A percentile compares a stretch with the other conserved stretches of the same genome.
Conservation (phyloP, 2,888 invertebrate genomes). For the Euzetes globulus region DNA sequence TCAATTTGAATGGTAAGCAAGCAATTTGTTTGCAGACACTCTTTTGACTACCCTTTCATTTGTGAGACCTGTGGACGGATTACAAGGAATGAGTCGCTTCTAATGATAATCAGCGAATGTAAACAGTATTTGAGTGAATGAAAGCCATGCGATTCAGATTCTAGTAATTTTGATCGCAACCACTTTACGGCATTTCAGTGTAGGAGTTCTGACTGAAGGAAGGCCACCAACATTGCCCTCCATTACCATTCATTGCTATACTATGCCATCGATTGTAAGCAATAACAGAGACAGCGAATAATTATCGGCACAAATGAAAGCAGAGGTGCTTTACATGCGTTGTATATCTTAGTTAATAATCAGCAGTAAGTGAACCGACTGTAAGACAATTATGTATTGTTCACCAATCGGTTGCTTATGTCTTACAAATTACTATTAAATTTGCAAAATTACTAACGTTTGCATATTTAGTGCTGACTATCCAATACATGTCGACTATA, state of each 20-base stretch:
- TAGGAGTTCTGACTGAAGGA: not conserved
- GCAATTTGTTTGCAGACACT: not conserved
- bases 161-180: not conserved
- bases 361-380: not conserved
- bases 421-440: not conserved
- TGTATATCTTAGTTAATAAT: slow-evolving; percentile 7
- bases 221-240: not conserved
- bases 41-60: not conserved
- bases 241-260: not conserved
- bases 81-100: not conserved
- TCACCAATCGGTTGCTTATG: slow-evolving; percentile 19
- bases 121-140: not conserved
- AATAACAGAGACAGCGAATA: not conserved
- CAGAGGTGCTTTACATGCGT: not conserved
- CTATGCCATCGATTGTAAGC: not conserved
- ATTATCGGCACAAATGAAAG: slow-evolving; percentile 8
- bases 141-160: not conserved
- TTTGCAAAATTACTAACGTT: not conserved
- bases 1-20: not conserved
- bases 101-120: not conserved
- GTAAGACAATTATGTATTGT: slow-evolving; percentile 14
- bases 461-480: not conserved
- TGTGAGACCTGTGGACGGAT: not conserved
- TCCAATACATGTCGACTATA: not conserved
- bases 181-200: slow-evolving; percentile 1